phyloP scores from a whole-genome alignment of 2,888 invertebrate species.

The Dynastes maya region DNA sequence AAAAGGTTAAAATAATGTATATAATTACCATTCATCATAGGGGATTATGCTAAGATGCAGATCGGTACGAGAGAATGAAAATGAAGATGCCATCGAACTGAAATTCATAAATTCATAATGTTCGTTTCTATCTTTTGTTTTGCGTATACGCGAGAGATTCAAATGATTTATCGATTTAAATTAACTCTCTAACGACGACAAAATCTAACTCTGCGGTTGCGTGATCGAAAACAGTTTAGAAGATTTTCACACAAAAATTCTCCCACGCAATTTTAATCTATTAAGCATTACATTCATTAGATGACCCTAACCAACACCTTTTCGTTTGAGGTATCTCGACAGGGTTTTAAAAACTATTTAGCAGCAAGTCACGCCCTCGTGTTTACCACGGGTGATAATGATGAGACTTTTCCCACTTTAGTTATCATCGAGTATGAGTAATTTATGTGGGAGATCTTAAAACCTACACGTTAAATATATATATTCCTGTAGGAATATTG shows the following conservation, averaged over 20 bases:
- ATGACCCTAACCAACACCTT: constrained; percentile 1
- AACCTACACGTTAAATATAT: no score
- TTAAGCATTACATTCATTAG: neutral
- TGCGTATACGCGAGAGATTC: neutral
- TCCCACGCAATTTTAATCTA: neutral
- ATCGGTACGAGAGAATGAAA: neutral
- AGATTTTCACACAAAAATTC: constrained; percentile 12
- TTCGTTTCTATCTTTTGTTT: neutral
- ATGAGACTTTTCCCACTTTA: neutral
- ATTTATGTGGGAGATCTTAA: no score
- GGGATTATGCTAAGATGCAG: neutral
- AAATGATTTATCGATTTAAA: neutral
- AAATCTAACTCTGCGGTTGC: neutral
- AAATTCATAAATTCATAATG: constrained; percentile 9
- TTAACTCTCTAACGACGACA: neutral
- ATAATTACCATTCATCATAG: constrained; percentile 9
- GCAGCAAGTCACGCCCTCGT: neutral
- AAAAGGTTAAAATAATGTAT: constrained; percentile 4
- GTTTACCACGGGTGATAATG: neutral
- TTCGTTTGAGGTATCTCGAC: constrained; percentile 1
- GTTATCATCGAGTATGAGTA: no score
- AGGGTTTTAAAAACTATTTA: constrained; percentile 4
- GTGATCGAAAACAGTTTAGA: neutral
- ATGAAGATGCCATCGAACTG: neutral
- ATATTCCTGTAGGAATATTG: no score